A percentile compares a stretch with the other conserved stretches of the same genome.
Evolutionary conservation across 2,797 vertebrate species (phyloP).

Genomic region (Chelidonichthys spinosus): DNA sequence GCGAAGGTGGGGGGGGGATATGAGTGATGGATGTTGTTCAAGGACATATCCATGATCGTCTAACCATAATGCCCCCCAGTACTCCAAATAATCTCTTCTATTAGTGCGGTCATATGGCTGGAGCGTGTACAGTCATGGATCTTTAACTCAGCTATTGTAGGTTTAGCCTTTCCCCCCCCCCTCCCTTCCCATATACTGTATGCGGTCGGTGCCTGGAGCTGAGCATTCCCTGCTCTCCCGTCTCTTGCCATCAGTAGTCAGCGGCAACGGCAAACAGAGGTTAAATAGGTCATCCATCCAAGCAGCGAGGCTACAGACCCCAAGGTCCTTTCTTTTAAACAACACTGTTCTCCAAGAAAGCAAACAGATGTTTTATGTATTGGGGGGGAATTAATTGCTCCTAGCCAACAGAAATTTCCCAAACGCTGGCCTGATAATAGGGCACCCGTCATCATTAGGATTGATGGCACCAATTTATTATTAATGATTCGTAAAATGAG

Average conservation of each 20-base stretch:
- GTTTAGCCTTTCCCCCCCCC: conserved; percentile 20
- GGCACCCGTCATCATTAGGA: conserved; percentile 85
- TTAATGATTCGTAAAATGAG: conserved; percentile 91
- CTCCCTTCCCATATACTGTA: neutral
- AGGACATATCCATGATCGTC: conserved; percentile 70
- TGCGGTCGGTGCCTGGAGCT: conserved; percentile 50
- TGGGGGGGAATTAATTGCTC: conserved; percentile 76
- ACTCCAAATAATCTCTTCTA: conserved; percentile 67
- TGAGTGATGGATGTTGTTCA: conserved; percentile 76
- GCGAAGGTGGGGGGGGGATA: conserved; percentile 38
- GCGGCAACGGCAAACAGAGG: conserved; percentile 49
- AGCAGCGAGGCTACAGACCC: conserved; percentile 26
- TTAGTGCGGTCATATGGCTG: conserved; percentile 66
- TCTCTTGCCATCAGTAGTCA: conserved; percentile 47
- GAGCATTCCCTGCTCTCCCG: conserved; percentile 15
- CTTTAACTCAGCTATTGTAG: conserved; percentile 66
- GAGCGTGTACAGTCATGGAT: conserved; percentile 66
- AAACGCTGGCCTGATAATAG: conserved; percentile 82
- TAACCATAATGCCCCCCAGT: conserved; percentile 66
- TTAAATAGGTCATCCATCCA: conserved; percentile 51
- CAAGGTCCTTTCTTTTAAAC: conserved; percentile 47
- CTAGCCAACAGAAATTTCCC: conserved; percentile 81
- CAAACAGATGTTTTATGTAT: conserved; percentile 74
- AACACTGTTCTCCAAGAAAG: conserved; percentile 55
- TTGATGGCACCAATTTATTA: conserved; percentile 89